Conservation (phyloP, 2,888 invertebrate species). For the Drosophila atroscutellata region DNA sequence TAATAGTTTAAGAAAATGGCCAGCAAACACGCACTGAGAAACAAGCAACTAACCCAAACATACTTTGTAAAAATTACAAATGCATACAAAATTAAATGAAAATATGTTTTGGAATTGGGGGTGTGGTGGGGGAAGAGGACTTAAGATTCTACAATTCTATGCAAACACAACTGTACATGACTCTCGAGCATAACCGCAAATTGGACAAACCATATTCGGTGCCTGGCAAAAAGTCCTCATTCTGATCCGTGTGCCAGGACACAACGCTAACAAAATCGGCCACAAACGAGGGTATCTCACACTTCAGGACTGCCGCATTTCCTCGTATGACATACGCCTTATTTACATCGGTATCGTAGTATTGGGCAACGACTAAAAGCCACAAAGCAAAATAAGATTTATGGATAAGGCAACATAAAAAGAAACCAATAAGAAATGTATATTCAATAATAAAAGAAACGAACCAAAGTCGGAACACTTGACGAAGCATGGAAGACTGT, state of each 20-base stretch:
- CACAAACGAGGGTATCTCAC: conserved; percentile 96
- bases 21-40: conserved; percentile 58
- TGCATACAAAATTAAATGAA: conserved; percentile 44
- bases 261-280: conserved; percentile 95
- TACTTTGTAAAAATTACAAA: conserved; percentile 31
- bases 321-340: conserved; percentile 96
- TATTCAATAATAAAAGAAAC: conserved; percentile 22
- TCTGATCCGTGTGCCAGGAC: conserved; percentile 92
- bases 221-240: conserved; percentile 84
- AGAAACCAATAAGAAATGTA: conserved; percentile 22
- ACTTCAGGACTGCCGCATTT: conserved; percentile 94
- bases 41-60: conserved; percentile 26
- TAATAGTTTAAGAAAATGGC: conserved; percentile 60
- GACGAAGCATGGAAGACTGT: conserved; percentile 27
- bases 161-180: conserved; percentile 25
- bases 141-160: conserved; percentile 12
- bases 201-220: conserved; percentile 84
- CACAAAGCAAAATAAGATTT: conserved; percentile 30
- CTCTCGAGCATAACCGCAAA: conserved; percentile 24
- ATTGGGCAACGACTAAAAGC: conserved; percentile 92
- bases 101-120: conserved; percentile 24
- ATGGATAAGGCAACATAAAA: conserved; percentile 12
- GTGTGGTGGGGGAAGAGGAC: conserved; percentile 17
- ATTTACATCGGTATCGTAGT: conserved; percentile 96
- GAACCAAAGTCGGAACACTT: conserved; percentile 30